Conservation (phyloP, 2,888 invertebrate species). For the Rhingia campestris region DNA sequence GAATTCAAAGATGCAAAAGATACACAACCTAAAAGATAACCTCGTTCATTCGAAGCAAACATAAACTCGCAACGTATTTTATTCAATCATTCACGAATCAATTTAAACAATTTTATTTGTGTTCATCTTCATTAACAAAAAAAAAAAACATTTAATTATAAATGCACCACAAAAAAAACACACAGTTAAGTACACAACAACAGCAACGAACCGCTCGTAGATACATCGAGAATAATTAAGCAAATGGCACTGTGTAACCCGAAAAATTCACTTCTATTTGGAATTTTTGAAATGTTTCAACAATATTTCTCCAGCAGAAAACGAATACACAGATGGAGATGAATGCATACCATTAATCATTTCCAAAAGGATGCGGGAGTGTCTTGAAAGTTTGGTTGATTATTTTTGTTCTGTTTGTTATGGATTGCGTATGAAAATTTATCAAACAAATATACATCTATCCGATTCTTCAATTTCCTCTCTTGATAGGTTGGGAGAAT, state of each 20-base stretch:
- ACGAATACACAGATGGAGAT: neutral
- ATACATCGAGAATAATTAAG: slow-evolving; percentile 11
- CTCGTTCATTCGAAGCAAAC: neutral
- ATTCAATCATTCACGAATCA: neutral
- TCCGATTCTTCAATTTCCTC: neutral
- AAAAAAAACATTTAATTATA: slow-evolving; percentile 5
- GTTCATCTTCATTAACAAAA: neutral
- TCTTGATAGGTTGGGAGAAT: neutral
- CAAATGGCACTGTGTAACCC: slow-evolving; percentile 4
- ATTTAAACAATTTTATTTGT: neutral
- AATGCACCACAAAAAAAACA: neutral
- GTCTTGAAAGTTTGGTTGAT: neutral
- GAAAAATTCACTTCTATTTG: slow-evolving; percentile 6
- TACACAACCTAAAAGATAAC: too few species aligned
- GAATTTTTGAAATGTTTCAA: slow-evolving; percentile 15
- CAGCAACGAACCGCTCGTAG: neutral
- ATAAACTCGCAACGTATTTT: neutral
- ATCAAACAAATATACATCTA: neutral
- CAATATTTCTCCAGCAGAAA: neutral
- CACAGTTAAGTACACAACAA: neutral
- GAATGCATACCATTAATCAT: neutral
- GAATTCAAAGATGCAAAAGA: too few species aligned
- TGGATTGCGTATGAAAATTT: neutral
- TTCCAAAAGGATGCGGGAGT: neutral
- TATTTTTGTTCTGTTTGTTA: neutral